These are phyloP conservation scores for Scaptodrosophila latifasciaeformis DNA, from an alignment of 2,888 invertebrate genomes.

Conservation along the genomic window DNA sequence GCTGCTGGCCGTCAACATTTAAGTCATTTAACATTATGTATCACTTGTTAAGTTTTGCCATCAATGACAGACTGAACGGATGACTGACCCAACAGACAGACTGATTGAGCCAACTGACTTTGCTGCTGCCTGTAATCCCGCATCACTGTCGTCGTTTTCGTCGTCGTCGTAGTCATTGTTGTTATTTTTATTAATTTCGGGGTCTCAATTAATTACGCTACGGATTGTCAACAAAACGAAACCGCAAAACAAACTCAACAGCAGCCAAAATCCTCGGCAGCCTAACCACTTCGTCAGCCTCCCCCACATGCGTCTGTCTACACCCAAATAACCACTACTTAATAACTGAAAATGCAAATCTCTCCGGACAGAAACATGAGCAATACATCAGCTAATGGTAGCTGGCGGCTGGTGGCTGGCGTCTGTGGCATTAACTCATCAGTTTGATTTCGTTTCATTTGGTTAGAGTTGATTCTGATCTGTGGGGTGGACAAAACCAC, in stretches of 20 bases:
- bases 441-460: too few species aligned
- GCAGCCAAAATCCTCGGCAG: not conserved
- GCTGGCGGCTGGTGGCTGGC: constrained; percentile 20
- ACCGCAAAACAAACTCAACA: constrained; percentile 31
- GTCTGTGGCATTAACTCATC: constrained; percentile 54
- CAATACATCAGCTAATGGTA: constrained; percentile 32
- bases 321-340: constrained; percentile 34
- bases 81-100: too few species aligned
- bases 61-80: not conserved
- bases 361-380: constrained; percentile 42
- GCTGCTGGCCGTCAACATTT: constrained; percentile 56
- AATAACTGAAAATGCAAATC: constrained; percentile 56
- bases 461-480: too few species aligned
- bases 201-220: constrained; percentile 63
- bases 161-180: too few species aligned
- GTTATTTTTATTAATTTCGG: constrained; percentile 56
- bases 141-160: constrained; percentile 48
- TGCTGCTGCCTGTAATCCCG: constrained; percentile 56
- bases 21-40: constrained; percentile 61
- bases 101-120: too few species aligned
- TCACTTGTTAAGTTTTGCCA: constrained; percentile 21
- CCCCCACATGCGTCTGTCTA: constrained; percentile 33
- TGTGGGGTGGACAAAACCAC: not conserved
- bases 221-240: constrained; percentile 63
- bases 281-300: constrained; percentile 22